These are phyloP conservation scores for Grus americana DNA, from an alignment of 2,113 vertebrate genomes.

Conservation along the genomic window DNA sequence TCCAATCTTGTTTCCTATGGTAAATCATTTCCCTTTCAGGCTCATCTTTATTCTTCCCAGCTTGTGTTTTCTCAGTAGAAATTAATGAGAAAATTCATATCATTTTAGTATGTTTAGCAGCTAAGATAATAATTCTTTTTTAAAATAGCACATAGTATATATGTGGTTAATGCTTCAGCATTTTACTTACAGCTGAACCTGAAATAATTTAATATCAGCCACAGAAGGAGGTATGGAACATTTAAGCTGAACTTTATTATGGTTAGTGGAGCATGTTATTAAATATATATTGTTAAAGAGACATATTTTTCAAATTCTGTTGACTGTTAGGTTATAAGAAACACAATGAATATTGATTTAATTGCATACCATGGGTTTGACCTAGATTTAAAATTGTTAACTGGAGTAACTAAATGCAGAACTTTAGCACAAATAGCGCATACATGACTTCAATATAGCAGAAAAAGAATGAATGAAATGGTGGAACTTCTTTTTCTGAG, in stretches of 20 bases:
- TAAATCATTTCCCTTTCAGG: neutral
- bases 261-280: slow-evolving; percentile 35
- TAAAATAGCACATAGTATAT: neutral
- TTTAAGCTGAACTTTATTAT: slow-evolving; percentile 43
- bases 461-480: neutral
- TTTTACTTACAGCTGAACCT: slow-evolving; percentile 3
- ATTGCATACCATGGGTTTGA: neutral
- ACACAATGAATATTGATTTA: neutral
- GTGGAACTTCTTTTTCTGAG: neutral
- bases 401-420: neutral
- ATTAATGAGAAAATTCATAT: neutral
- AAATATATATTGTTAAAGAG: slow-evolving; percentile 12
- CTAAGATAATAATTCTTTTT: neutral
- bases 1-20: neutral
- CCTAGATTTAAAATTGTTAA: neutral
- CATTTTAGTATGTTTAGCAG: neutral
- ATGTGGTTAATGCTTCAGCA: neutral
- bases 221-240: neutral
- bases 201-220: neutral
- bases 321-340: neutral
- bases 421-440: neutral
- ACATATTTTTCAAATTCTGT: neutral
- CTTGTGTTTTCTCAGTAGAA: neutral
- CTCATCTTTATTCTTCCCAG: neutral
- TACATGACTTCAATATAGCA: neutral